These are phyloP conservation scores for Bryconaethiops microstoma DNA, from an alignment of 2,797 vertebrate species.

Conservation along the genomic window DNA sequence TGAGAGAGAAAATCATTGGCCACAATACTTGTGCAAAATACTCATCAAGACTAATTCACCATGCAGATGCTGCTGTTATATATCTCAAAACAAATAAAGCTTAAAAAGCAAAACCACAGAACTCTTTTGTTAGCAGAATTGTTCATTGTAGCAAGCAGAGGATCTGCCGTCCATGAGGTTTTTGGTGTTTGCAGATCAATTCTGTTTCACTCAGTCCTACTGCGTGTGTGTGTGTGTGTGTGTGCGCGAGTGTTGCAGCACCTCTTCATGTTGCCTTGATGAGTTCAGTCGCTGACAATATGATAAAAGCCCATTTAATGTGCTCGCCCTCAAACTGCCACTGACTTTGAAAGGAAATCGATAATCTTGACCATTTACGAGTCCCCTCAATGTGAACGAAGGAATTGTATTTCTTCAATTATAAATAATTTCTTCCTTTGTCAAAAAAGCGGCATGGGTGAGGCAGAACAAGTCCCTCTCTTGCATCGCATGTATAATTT, in stretches of 20 bases:
- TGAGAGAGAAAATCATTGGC: neutral
- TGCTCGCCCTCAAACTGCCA: slow-evolving; percentile 36
- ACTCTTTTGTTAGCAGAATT: neutral
- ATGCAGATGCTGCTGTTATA: neutral
- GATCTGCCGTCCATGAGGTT: neutral
- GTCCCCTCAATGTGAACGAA: slow-evolving; percentile 19
- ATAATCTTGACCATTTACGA: slow-evolving; percentile 37
- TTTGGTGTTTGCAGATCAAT: slow-evolving; percentile 25
- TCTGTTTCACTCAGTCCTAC: neutral
- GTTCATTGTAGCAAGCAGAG: neutral
- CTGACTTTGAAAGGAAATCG: slow-evolving; percentile 43
- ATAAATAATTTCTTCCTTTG: slow-evolving; percentile 23
- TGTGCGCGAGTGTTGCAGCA: neutral
- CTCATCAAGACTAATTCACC: slow-evolving; percentile 21
- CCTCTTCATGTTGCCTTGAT: slow-evolving; percentile 42
- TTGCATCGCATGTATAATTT: neutral
- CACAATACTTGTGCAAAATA: neutral
- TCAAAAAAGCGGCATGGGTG: too few species aligned
- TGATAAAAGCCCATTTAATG: slow-evolving; percentile 46
- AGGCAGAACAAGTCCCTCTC: neutral
- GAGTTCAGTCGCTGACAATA: slow-evolving; percentile 39
- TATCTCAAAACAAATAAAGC: neutral
- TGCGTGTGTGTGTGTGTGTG: slow-evolving; percentile 12
- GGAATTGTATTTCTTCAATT: slow-evolving; percentile 20
- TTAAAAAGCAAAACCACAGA: neutral